Conservation (phyloP, 2,797 vertebrate species). For the Busarellus nigricollis region DNA sequence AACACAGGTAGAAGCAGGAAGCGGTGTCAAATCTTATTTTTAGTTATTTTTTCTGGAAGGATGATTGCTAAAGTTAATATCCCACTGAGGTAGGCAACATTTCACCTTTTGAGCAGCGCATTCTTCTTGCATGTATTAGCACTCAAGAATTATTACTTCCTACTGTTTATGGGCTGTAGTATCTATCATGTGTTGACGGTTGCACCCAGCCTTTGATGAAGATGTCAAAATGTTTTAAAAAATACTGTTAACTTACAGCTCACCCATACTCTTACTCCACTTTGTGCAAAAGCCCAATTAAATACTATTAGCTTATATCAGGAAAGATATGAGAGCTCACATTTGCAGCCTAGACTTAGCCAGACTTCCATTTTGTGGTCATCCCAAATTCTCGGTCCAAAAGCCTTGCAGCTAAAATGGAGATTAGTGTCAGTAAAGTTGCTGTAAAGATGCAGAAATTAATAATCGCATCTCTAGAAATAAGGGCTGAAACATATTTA, state of each 20-base stretch:
- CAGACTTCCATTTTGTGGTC: background rate
- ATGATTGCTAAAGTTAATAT: background rate
- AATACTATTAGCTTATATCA: background rate
- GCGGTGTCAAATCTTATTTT: background rate
- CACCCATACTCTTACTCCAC: background rate
- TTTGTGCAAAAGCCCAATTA: background rate
- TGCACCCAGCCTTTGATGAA: background rate
- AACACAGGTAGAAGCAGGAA: background rate
- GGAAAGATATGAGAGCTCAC: background rate
- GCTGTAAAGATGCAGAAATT: background rate
- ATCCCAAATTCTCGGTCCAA: background rate
- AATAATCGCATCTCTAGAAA: background rate
- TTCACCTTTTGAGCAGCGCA: background rate
- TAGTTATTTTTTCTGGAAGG: background rate
- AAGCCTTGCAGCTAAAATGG: background rate
- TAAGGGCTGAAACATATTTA: background rate
- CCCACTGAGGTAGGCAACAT: background rate
- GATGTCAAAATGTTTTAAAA: background rate
- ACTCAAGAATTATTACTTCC: background rate
- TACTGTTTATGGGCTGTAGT: background rate
- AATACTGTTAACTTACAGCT: background rate
- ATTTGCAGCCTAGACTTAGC: background rate
- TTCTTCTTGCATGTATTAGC: background rate
- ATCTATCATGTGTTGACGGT: background rate
- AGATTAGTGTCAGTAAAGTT: background rate